Percentiles rank a stretch among this genome's conserved stretches.
phyloP scores from a whole-genome alignment of 2,888 invertebrate genomes.

The Gisinianus flammeolus region DNA sequence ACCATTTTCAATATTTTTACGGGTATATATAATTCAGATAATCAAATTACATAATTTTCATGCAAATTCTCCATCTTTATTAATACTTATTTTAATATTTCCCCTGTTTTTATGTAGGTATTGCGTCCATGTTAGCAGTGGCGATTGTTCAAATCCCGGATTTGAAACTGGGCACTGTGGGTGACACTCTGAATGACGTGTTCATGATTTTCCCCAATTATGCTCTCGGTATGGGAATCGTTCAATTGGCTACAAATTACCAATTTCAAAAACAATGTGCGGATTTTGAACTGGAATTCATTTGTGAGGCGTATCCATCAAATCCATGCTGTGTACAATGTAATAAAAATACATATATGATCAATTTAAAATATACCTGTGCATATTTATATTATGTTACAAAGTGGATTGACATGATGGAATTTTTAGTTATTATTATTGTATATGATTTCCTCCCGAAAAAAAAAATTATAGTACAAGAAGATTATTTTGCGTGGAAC shows the following conservation, averaged over 20 bases:
- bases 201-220: slow-evolving; percentile 77
- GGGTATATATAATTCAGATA: slow-evolving; percentile 67
- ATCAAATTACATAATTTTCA: too few species aligned
- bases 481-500: slow-evolving; percentile 54
- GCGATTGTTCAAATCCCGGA: slow-evolving; percentile 70
- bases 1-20: slow-evolving; percentile 75
- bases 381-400: too few species aligned
- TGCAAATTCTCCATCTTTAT: too few species aligned
- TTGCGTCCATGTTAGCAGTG: slow-evolving; percentile 74
- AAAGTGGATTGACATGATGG: too few species aligned
- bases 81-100: slow-evolving; percentile 40
- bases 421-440: too few species aligned
- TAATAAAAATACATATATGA: too few species aligned
- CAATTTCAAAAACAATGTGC: slow-evolving; percentile 52
- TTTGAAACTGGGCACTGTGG: slow-evolving; percentile 68
- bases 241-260: slow-evolving; percentile 54
- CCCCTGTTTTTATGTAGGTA: slow-evolving; percentile 67
- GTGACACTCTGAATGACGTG: slow-evolving; percentile 69
- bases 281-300: slow-evolving; percentile 49
- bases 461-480: slow-evolving; percentile 43
- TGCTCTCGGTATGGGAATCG: slow-evolving; percentile 64
- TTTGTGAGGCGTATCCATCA: slow-evolving; percentile 53
- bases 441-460: too few species aligned
- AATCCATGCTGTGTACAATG: slow-evolving; percentile 54
- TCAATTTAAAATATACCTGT: too few species aligned